Percentiles rank a stretch among this genome's conserved stretches.
phyloP scores from a whole-genome alignment of 2,113 vertebrate genomes.

The Riparia riparia region DNA sequence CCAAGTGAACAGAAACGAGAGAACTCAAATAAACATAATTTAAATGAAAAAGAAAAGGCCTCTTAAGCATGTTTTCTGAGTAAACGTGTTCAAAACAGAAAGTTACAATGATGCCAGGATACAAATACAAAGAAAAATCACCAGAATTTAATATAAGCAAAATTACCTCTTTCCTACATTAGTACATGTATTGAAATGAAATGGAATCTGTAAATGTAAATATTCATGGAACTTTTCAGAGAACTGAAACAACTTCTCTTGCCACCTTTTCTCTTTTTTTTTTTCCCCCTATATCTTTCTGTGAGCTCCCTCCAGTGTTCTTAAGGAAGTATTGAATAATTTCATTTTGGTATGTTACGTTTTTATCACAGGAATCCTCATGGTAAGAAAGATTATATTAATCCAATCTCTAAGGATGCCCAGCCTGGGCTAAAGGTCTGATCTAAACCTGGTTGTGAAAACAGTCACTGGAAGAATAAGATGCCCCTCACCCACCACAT shows the following conservation, averaged over 20 bases:
- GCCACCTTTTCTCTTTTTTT: neutral
- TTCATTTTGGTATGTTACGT: neutral
- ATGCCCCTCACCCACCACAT: neutral
- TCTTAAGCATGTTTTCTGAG: slow-evolving; percentile 16
- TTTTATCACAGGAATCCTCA: neutral
- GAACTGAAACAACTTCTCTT: neutral
- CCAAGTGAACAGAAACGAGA: slow-evolving; percentile 63
- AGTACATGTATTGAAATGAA: neutral
- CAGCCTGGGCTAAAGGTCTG: neutral
- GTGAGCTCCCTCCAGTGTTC: slow-evolving; percentile 73
- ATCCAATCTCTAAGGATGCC: neutral
- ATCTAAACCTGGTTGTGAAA: neutral
- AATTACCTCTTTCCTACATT: neutral
- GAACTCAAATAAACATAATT: slow-evolving; percentile 58
- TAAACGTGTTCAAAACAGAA: neutral
- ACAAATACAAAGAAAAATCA: neutral
- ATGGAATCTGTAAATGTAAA: neutral
- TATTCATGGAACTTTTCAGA: neutral
- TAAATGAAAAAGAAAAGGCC: slow-evolving; percentile 66
- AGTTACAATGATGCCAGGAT: neutral
- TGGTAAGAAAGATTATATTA: neutral
- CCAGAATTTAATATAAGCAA: neutral
- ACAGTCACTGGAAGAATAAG: neutral
- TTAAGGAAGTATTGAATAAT: slow-evolving; percentile 33
- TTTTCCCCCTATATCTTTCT: slow-evolving; percentile 50